Evolutionary conservation across 2,888 invertebrate genomes (phyloP).

Genomic region (Ormia ochracea): DNA sequence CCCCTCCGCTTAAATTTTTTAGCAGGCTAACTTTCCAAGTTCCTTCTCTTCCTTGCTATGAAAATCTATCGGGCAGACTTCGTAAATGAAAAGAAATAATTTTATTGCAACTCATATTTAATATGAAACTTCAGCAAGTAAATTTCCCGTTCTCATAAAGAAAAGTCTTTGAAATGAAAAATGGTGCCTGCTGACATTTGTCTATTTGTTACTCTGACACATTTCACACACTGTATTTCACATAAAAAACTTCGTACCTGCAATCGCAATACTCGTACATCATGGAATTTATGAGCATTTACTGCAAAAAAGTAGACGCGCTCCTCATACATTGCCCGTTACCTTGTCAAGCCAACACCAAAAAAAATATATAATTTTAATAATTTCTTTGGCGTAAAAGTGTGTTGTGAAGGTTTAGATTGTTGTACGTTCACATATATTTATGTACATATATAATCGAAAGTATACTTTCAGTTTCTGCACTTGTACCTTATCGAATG

Average conservation of each 20-base stretch:
- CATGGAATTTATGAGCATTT: slow-evolving; percentile 41
- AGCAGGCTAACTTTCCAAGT: no score
- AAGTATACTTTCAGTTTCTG: no score
- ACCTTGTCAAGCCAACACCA: slow-evolving; percentile 39
- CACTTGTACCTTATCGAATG: no score
- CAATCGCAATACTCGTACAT: slow-evolving; percentile 56
- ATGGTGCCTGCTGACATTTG: slow-evolving; percentile 33
- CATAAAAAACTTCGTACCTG: slow-evolving; percentile 53
- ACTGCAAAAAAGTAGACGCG: slow-evolving; percentile 1
- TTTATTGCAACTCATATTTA: slow-evolving; percentile 39
- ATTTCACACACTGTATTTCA: slow-evolving; percentile 57
- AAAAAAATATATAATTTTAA: slow-evolving; percentile 44
- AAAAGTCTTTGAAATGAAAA: neutral
- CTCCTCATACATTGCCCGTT: neutral
- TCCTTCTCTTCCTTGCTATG: neutral
- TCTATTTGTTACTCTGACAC: slow-evolving; percentile 52
- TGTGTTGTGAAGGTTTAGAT: neutral
- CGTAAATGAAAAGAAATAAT: neutral
- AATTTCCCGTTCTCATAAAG: neutral
- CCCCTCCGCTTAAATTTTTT: no score
- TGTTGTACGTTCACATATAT: neutral
- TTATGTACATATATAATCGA: neutral
- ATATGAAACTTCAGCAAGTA: no score
- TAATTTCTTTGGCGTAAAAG: no score
- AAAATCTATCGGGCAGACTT: neutral